These are phyloP conservation scores for Aspidiotus rigidus DNA, from an alignment of 2,888 invertebrate species.

Conservation along the genomic window DNA sequence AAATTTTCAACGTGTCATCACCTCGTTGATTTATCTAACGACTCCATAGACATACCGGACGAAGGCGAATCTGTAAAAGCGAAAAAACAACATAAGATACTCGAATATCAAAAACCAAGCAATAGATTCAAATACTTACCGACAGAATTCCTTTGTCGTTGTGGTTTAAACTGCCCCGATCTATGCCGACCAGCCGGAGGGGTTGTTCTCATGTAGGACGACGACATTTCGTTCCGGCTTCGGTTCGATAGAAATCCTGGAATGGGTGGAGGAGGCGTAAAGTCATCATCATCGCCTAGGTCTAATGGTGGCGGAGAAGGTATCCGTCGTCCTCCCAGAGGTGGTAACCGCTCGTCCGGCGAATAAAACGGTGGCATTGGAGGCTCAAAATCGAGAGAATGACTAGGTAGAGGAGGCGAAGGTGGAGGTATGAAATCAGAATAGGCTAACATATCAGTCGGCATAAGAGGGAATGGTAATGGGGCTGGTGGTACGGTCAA, in stretches of 20 bases:
- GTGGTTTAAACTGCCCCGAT: too few species aligned
- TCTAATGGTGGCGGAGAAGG: constrained; percentile 28
- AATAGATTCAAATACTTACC: too few species aligned
- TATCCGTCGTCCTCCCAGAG: constrained; percentile 34
- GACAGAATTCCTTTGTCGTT: too few species aligned
- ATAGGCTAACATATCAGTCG: constrained; percentile 18
- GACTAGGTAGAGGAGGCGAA: constrained; percentile 23
- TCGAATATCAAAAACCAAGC: too few species aligned
- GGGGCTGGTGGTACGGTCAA: not conserved
- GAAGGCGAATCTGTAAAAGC: too few species aligned
- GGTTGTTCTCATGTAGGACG: not conserved
- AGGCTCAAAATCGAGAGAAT: constrained; percentile 17
- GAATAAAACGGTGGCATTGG: constrained; percentile 21
- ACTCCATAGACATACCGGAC: too few species aligned
- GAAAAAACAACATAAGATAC: too few species aligned
- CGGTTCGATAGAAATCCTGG: not conserved
- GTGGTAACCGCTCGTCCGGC: constrained; percentile 34
- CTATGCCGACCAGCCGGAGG: too few species aligned
- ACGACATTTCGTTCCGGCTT: constrained; percentile 10
- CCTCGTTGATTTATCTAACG: too few species aligned
- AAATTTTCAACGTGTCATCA: too few species aligned
- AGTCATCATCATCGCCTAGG: constrained; percentile 23
- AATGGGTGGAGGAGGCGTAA: constrained; percentile 19
- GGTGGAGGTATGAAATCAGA: constrained; percentile 27
- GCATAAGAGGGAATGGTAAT: not conserved